Percentiles rank a stretch among this genome's conserved stretches.
These are phyloP conservation scores for Epirrhoe alternata DNA, from an alignment of 2,888 invertebrate species.

Conservation along the genomic window DNA sequence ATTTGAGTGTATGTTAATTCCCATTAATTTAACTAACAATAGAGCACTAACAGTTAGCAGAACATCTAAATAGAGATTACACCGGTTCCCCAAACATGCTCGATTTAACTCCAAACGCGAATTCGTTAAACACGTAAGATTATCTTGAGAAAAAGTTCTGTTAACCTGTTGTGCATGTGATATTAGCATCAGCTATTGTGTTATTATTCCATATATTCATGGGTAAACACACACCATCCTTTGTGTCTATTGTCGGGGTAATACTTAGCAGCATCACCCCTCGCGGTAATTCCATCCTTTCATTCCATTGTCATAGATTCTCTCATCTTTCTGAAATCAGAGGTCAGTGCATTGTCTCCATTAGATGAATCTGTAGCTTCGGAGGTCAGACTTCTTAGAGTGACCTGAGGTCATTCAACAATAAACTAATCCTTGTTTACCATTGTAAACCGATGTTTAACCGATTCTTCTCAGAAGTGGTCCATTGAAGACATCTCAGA, in stretches of 20 bases:
- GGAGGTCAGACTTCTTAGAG: constrained; percentile 71
- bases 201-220: constrained; percentile 77
- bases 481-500: constrained; percentile 64
- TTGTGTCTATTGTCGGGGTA: constrained; percentile 77
- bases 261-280: constrained; percentile 83
- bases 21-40: constrained; percentile 77
- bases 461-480: constrained; percentile 53
- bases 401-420: constrained; percentile 78
- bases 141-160: constrained; percentile 78
- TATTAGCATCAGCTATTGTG: constrained; percentile 80
- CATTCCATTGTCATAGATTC: constrained; percentile 65
- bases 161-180: constrained; percentile 78
- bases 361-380: constrained; percentile 43
- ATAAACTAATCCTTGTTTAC: constrained; percentile 72
- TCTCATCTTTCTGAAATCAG: constrained; percentile 46
- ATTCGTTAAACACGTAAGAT: constrained; percentile 83
- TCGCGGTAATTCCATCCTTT: constrained; percentile 73
- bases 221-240: constrained; percentile 83
- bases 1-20: constrained; percentile 64
- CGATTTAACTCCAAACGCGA: constrained; percentile 83
- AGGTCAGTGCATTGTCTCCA: constrained; percentile 30
- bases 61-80: constrained; percentile 82
- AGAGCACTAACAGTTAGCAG: constrained; percentile 63
- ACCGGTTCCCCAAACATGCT: constrained; percentile 71
- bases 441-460: constrained; percentile 70